Conservation (phyloP, 35 echinoderm and acorn worm genomes). For the Apostichopus parvimensis region DNA sequence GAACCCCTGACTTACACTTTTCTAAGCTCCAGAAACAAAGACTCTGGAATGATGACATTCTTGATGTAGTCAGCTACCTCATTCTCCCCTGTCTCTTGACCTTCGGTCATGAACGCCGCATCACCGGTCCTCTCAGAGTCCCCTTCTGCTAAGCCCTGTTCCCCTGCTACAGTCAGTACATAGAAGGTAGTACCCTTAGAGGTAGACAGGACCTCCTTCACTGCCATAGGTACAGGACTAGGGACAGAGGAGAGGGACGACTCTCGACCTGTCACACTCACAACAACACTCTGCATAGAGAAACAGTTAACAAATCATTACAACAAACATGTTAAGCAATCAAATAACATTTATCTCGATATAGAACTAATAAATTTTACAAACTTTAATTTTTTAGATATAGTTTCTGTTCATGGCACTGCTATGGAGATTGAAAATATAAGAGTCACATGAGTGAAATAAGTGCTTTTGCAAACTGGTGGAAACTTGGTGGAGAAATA, state of each 20-base stretch:
- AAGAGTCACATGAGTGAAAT: no score
- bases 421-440: no score
- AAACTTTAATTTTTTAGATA: no score
- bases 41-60: conserved; percentile 71
- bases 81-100: not conserved
- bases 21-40: conserved; percentile 67
- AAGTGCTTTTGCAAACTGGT: no score
- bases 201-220: conserved; percentile 90
- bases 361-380: no score
- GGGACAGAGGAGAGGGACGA: conserved; percentile 21
- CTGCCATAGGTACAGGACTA: conserved; percentile 76
- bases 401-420: no score
- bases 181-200: conserved; percentile 91
- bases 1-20: conserved; percentile 69
- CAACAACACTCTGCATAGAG: conserved; percentile 33
- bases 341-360: no score
- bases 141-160: conserved; percentile 72
- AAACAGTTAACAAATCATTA: no score
- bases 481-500: no score
- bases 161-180: conserved; percentile 78
- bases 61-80: conserved; percentile 35
- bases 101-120: conserved; percentile 8
- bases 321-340: no score
- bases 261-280: conserved; percentile 15
- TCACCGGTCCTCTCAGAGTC: conserved; percentile 44